Evolutionary conservation across 2,113 vertebrate genomes (phyloP), one percentile per base, ranked within the genome.

Genomic region (Neodon shergylaensis): DNA sequence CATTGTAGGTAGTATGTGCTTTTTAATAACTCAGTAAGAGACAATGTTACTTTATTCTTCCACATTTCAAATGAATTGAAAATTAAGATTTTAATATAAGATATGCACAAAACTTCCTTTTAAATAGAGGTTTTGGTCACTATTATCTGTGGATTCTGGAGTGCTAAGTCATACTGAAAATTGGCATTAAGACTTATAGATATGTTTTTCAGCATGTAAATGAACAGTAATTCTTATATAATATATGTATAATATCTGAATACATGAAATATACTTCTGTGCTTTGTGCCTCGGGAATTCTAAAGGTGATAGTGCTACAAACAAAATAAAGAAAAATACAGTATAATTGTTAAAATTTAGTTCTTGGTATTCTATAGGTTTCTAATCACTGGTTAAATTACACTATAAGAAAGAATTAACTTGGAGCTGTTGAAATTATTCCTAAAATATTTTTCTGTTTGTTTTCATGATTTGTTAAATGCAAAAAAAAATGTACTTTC

Each of bases 1-100:
- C 92, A 49, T 63, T 94, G 47, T 92, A 95, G 94, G 97, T 96
- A 96, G 98, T 98, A 98, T 98, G 98, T 93, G 88, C 85, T 96
- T 96, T 96, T 98, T 97, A 58, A 79, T 98, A n/a, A 96, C 94
- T 98, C 99, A 44, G 10, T 7, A 83, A 24, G 7, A 83, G 99
- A 98, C 99, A 99, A 96, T 97, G 11, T 99, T 98, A 98, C 98
- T 98, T 97, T 94, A 91, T 92, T 94, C 98, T 93, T 97, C 79
- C 94, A 21, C 97, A 68, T 95, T 97, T 96, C 89, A 93, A 93
- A 94, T 95, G 65, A 98, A 93, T 95, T 97, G 94, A 74, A 52
- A 70, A 72, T 95, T 82, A 97, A 58, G 84, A 92, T 96, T 96
- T 95, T 90, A 96, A 92, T 82, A 19, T 58, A 82, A 98, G 44